Base-by-base conservation (phyloP, 2,113 vertebrate genomes). In the Peucedramus taeniatus region DNA sequence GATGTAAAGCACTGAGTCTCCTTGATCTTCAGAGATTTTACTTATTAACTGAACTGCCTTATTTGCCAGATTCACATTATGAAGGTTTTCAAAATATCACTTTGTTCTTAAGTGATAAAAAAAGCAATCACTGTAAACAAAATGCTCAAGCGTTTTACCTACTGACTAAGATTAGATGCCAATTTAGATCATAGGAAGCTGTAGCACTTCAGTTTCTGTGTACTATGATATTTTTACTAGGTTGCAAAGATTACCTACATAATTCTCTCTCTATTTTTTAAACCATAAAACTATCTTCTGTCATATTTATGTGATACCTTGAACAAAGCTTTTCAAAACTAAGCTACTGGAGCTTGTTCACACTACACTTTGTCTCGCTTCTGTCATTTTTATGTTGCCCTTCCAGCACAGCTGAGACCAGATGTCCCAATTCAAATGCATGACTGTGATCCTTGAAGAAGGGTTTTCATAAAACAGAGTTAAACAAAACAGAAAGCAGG, bases 181-280 rank as follows among this genome's bases (percentile, higher is more conserved):
- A 97, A 93, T 96, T 97, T 91, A 93, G 96, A 97, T 93, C 91
- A 72, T n/a, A 74, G 83, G 53, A 85, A 90, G 89, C 85, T 86
- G 79, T 64, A 90, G 86, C 83, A 90, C 78, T 94, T 93, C 93
- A 50, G 90, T 94, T 96, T 95, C 89, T 93, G 20, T 68, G 50
- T 60, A 35, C 39, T 53, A 4, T 24, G 75, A 86, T 94, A 89
- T 82, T 96, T 95, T 92, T 83, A 92, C 81, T 79, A 61, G 65
- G 80, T 91, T 94, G 78, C 83, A 95, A 94, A 94, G 78, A 96
- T 94, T 92, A 91, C 88, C 92, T 88, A 90, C 75, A 59, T 84
- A 95, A 87, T 95, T 96, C 74, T 95, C 28, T 31, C 47, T 76
- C 87, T 75, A 90, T 93, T 93, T 94, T 93, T 93, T 78, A 89